A percentile compares a stretch with the other conserved stretches of the same genome.
Evolutionary conservation across 30 jellyfish, hydroid and myxozoan genomes (phyloP).

Genomic region (Pseudorhiza aurosa): DNA sequence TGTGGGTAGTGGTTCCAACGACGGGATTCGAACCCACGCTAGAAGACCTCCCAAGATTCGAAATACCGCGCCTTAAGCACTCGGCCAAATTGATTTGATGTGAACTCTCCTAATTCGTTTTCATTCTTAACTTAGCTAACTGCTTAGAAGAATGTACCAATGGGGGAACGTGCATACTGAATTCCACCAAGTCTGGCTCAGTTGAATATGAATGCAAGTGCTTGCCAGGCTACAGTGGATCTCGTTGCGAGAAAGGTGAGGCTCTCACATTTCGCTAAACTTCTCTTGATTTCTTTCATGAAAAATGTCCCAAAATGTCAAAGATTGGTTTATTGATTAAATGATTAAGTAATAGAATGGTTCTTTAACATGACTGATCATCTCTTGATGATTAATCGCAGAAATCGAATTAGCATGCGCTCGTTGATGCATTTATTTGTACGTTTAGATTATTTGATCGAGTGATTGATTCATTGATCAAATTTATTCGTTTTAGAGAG

Average conservation of each 20-base stretch:
- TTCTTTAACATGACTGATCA: too few relatives aligned
- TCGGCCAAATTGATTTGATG: too few relatives aligned
- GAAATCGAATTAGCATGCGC: too few relatives aligned
- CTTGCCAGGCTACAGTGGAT: constrained; percentile 81
- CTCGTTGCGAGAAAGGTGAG: constrained; percentile 80
- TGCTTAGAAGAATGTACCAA: constrained; percentile 67
- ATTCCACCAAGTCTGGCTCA: constrained; percentile 36
- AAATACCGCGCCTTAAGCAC: too few relatives aligned
- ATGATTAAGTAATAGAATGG: background rate
- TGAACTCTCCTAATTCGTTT: too few relatives aligned
- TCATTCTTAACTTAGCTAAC: constrained; percentile 36
- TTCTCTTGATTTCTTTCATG: too few relatives aligned
- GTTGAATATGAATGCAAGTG: constrained; percentile 61
- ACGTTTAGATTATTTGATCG: background rate
- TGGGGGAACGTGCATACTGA: constrained; percentile 75
- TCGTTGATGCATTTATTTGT: too few relatives aligned
- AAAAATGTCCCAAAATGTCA: background rate
- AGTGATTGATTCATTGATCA: background rate
- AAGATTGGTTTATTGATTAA: background rate
- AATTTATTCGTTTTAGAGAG: constrained; percentile 26
- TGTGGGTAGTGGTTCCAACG: too few relatives aligned
- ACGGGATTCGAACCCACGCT: too few relatives aligned
- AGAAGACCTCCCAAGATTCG: too few relatives aligned
- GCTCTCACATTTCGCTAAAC: background rate
- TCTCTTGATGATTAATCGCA: too few relatives aligned